Evolutionary conservation across 2,797 vertebrate genomes (phyloP).

Genomic region (Myotis daubentonii): DNA sequence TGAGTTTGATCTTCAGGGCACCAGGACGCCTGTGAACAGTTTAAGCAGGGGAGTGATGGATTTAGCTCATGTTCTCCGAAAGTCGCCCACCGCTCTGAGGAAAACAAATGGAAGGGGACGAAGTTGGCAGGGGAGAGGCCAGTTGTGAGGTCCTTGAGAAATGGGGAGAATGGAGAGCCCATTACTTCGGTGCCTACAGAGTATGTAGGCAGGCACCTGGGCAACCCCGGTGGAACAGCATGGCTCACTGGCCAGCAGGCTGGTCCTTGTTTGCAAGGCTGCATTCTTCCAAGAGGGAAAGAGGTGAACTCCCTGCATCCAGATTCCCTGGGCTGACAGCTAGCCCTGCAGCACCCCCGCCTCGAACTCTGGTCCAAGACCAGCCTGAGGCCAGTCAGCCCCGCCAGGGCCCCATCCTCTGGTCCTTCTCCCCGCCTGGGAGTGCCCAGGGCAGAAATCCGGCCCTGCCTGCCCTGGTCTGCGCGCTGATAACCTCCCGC

Average conservation of each 20-base stretch:
- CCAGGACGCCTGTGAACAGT: neutral
- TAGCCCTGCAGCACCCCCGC: neutral
- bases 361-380: neutral
- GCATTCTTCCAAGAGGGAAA: neutral
- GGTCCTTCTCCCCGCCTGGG: conserved; percentile 33
- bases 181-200: neutral
- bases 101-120: neutral
- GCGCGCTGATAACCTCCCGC: conserved; percentile 33
- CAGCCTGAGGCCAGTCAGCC: neutral
- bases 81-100: no score
- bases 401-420: neutral
- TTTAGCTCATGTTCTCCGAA: neutral
- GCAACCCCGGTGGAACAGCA: neutral
- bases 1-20: neutral
- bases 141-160: neutral
- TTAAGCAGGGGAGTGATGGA: neutral
- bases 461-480: conserved; percentile 58
- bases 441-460: conserved; percentile 71
- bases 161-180: neutral
- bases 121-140: neutral
- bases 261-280: neutral
- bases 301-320: fast-evolving
- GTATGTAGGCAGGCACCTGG: neutral
- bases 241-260: fast-evolving
- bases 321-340: neutral